A percentile compares a stretch with the other conserved stretches of the same genome.
These are phyloP conservation scores for Noctua janthina DNA, from an alignment of 2,888 invertebrate species.

Conservation along the genomic window DNA sequence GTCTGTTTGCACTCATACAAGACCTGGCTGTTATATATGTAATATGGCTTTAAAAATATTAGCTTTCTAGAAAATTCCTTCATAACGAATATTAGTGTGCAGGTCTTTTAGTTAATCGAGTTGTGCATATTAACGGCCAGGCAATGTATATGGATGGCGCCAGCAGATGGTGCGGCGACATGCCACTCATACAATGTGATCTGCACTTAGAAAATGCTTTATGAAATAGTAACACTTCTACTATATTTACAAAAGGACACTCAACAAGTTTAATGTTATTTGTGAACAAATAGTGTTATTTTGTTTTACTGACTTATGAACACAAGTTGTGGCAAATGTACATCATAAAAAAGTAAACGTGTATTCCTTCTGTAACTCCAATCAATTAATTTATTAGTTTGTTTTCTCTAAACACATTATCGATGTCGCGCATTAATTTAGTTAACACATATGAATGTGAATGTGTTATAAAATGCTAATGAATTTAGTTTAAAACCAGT, in stretches of 20 bases:
- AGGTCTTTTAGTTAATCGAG: not conserved
- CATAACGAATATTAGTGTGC: not conserved
- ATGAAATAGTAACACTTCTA: not conserved
- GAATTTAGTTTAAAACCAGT: slow-evolving; percentile 14
- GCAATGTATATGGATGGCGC: not conserved
- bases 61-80: not conserved
- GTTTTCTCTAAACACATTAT: slow-evolving; percentile 6
- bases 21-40: too few relatives aligned
- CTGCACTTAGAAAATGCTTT: not conserved
- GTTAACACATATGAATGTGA: not conserved
- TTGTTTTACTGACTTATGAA: not conserved
- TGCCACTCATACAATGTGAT: not conserved
- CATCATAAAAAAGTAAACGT: not conserved
- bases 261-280: not conserved
- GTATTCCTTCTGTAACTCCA: not conserved
- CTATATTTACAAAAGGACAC: not conserved
- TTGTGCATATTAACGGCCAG: not conserved
- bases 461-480: slow-evolving; percentile 2
- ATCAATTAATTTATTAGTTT: not conserved
- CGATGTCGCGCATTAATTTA: not conserved
- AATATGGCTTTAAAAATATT: not conserved
- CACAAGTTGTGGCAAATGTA: not conserved
- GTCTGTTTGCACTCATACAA: not conserved
- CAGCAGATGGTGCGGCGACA: not conserved
- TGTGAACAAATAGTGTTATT: not conserved